A percentile compares a stretch with the other conserved stretches of the same genome.
Conservation (phyloP, 1,140 invertebrate species). For the Cecropterus lyciades region DNA sequence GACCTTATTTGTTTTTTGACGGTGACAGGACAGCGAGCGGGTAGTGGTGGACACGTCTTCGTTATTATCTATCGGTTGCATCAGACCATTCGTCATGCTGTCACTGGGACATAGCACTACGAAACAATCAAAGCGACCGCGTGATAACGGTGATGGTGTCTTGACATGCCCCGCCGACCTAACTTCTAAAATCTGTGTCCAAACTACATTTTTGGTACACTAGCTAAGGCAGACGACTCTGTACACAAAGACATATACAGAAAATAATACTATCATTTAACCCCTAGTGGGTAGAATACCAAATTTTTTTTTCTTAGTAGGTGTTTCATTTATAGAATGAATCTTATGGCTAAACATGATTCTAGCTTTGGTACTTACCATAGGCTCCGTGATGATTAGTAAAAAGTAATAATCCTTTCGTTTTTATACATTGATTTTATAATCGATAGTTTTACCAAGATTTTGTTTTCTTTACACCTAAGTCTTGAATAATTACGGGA, state of each 20-base stretch:
- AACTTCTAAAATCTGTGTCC: slow-evolving; percentile 18
- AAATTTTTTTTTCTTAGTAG: too few species aligned
- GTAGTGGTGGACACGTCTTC: slow-evolving; percentile 62
- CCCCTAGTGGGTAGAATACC: too few species aligned
- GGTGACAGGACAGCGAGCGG: slow-evolving; percentile 73
- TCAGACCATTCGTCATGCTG: slow-evolving; percentile 81
- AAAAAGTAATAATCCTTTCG: too few species aligned
- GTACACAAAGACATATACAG: too few species aligned
- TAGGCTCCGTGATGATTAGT: too few species aligned
- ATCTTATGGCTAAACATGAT: too few species aligned
- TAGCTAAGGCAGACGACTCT: not conserved
- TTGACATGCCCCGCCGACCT: slow-evolving; percentile 35
- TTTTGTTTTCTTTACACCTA: slow-evolving; percentile 2
- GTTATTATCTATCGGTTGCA: slow-evolving; percentile 69
- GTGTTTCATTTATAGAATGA: too few species aligned
- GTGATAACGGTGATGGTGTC: slow-evolving; percentile 66
- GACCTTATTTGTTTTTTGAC: slow-evolving; percentile 82
- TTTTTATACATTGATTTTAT: too few species aligned
- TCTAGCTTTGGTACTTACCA: too few species aligned
- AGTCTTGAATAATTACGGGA: slow-evolving; percentile 9
- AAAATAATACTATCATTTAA: too few species aligned
- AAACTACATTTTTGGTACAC: slow-evolving; percentile 16
- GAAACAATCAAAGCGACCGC: slow-evolving; percentile 79
- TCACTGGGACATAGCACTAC: slow-evolving; percentile 69
- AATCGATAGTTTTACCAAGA: not conserved